Evolutionary conservation across 2,797 vertebrate species (phyloP), one percentile per base, ranked within the genome.

Genomic region (Urophycis tenuis): DNA sequence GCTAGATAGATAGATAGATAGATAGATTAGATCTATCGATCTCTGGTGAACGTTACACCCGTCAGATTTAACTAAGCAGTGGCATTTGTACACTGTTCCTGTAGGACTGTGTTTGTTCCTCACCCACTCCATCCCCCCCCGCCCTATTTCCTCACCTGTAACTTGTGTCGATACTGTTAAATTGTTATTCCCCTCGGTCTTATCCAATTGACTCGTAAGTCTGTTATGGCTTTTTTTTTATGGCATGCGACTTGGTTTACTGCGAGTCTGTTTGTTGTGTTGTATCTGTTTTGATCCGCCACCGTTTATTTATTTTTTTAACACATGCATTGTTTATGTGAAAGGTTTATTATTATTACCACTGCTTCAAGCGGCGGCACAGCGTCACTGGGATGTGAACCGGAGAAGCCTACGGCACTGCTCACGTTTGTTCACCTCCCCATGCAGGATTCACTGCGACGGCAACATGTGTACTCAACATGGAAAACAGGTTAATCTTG

Each of bases 21-120:
- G 3, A 34, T 34, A 34, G 9, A 39, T 9, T n/a, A n/a, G n/a
- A n/a, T n/a, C n/a, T n/a, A n/a, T n/a, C n/a, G n/a, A n/a, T 30
- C n/a, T 30, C 64, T 69, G 64, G 78, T 83, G 75, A 79, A 77
- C 74, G n/a, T 84, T 34, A 81, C 72, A 80, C 73, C 41, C 78
- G 67, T 53, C 70, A 35, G 39, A 69, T 53, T 1, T 1, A 67
- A 19, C 45, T n/a, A 53, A 73, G 45, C 64, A 34, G 60, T 25
- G 39, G 34, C 74, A 41, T 39, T 72, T 77, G 60, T 25, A 60
- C 33, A 53, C 74, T 77, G 74, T 76, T 80, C 78, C 74, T 79
- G 78, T 74, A 53, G 73, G 72, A 60, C 74, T 74, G 11, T 70
- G 22, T 69, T 39, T 32, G 22, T 29, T 71, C n/a, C 32, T 73